Evolutionary conservation across 2,113 vertebrate species (phyloP), one percentile per base, ranked within the genome.

Genomic region (Ursus arctos): DNA sequence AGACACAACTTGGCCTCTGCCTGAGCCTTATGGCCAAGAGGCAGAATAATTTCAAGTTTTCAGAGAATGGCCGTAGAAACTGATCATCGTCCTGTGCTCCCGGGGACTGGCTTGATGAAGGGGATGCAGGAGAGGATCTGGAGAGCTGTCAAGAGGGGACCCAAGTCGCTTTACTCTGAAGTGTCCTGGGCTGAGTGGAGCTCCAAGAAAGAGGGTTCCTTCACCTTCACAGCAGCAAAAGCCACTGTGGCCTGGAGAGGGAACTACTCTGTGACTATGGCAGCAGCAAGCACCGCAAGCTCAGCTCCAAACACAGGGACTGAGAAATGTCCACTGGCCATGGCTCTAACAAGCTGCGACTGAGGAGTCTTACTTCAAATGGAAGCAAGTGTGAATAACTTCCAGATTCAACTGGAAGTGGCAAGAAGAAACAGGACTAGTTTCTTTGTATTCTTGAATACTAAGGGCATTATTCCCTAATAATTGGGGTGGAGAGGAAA

Each of bases 101-200:
- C 65, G 57, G 59, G 18, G 53, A 12, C 31, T 69, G 33, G 8
- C 6, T 53, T 71, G 22, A 72, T 6, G 21, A 91, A 79, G 57
- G 19, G 19, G 18, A 10, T 59, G 3, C 10, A 1, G 69, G 16
- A 85, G 7, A 67, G 15, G 49, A 81, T 18, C 28, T 80, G 40
- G 19, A 65, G 19, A 63, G 1, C 2, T 24, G 19, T 65, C 33
- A 28, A 0, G 0, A 43, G 28, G 5, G 10, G 12, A 4, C 36
- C 55, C 59, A 67, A 10, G 4, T 8, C 6, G 51, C 15, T 31
- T 81, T 51, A 2, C 14, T 83, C 3, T 6, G 0, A 24, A 79
- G n/a, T 0, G 16, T 12, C 9, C 15, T 19, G 7, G 9, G 7
- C 15, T 43, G 11, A 80, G 12, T 2, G 31, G 74, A 61, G 13